Evolutionary conservation across 2,888 invertebrate genomes (phyloP).

Genomic region (Allygus modestus): DNA sequence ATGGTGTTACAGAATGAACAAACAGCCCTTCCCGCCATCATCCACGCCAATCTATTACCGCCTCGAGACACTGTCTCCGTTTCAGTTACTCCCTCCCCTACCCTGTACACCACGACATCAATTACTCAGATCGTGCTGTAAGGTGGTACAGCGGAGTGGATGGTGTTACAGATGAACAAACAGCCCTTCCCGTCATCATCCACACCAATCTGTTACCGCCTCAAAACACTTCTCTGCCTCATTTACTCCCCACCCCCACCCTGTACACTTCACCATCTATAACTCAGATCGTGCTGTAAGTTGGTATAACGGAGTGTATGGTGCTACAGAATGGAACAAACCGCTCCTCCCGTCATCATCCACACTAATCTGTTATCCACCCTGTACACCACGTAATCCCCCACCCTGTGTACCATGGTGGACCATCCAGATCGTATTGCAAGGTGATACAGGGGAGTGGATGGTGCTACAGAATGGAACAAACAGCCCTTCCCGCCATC

Average conservation of each 20-base stretch:
- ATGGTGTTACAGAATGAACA: constrained; percentile 1
- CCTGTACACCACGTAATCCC: no score
- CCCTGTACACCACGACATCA: not conserved
- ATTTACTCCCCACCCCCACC: not conserved
- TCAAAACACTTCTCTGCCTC: constrained; percentile 5
- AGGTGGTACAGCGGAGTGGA: not conserved
- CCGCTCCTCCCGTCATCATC: not conserved
- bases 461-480: constrained; percentile 3
- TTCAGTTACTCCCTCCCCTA: not conserved
- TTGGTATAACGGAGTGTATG: not conserved
- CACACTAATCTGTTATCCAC: constrained; percentile 25
- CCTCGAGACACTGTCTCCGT: not conserved
- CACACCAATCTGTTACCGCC: constrained; percentile 33
- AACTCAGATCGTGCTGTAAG: not conserved
- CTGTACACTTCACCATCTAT: not conserved
- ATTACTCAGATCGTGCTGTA: not conserved
- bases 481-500: constrained; percentile 23
- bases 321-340: not conserved
- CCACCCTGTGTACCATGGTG: not conserved
- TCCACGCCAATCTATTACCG: constrained; percentile 26
- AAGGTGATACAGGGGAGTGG: not conserved
- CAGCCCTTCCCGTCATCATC: constrained; percentile 2
- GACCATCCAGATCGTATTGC: not conserved
- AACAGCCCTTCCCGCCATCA: constrained; percentile 16
- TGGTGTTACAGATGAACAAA: not conserved